These are phyloP conservation scores for Drosophila biarmipes DNA, from an alignment of 1,140 invertebrate species.

Conservation along the genomic window DNA sequence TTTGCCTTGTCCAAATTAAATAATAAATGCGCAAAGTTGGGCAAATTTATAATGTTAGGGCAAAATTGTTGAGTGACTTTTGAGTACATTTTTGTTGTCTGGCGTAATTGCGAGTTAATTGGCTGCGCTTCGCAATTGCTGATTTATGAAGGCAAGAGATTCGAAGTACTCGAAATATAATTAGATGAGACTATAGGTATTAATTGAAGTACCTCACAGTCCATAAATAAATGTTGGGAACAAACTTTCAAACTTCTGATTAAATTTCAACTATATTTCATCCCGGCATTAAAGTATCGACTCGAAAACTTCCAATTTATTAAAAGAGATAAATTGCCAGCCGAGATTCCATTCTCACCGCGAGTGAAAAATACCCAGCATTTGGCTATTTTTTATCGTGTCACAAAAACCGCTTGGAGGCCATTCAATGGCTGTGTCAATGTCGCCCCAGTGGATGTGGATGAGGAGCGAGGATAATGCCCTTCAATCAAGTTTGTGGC, in stretches of 20 bases:
- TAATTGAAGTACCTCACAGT: background rate
- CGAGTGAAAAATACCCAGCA: slow-evolving; percentile 22
- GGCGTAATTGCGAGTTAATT: slow-evolving; percentile 51
- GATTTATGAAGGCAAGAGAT: background rate
- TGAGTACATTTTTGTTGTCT: slow-evolving; percentile 36
- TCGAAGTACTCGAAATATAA: background rate
- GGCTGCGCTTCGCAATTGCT: slow-evolving; percentile 18
- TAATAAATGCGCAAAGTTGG: slow-evolving; percentile 49
- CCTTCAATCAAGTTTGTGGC: slow-evolving; percentile 48
- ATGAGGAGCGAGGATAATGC: slow-evolving; percentile 36
- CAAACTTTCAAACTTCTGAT: background rate
- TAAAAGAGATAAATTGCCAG: slow-evolving; percentile 44
- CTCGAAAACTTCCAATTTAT: slow-evolving; percentile 43
- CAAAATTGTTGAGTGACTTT: slow-evolving; percentile 33
- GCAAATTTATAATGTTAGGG: slow-evolving; percentile 48
- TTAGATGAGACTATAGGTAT: slow-evolving; percentile 8
- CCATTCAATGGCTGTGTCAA: slow-evolving; percentile 33
- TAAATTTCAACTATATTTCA: slow-evolving; percentile 21
- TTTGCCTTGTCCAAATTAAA: slow-evolving; percentile 58
- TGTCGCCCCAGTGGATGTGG: slow-evolving; percentile 22
- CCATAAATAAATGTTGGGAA: background rate
- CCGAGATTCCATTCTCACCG: slow-evolving; percentile 9
- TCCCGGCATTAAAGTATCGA: slow-evolving; percentile 32
- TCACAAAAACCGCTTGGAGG: slow-evolving; percentile 32
- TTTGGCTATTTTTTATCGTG: slow-evolving; percentile 42